phyloP scores from a whole-genome alignment of 2,113 vertebrate species.

The Xenopus borealis region DNA sequence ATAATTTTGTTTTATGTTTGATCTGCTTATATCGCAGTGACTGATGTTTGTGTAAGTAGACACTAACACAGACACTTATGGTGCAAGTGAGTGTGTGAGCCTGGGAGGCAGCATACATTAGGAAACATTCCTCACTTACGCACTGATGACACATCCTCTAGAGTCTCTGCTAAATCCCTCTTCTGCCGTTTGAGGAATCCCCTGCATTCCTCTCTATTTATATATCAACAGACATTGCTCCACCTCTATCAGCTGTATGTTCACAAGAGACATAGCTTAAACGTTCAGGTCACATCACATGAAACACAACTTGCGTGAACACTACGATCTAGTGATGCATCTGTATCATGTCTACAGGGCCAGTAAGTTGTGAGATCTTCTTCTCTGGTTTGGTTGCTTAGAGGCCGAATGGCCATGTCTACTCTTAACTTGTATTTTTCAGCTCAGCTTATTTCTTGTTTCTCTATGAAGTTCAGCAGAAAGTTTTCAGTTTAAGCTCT shows the following conservation, averaged over 20 bases:
- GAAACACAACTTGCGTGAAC: no score
- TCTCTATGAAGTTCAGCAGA: neutral
- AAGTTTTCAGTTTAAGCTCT: neutral
- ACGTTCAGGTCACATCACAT: neutral
- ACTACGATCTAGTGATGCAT: constrained; percentile 3
- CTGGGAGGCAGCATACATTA: neutral
- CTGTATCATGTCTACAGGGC: neutral
- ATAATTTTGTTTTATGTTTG: no score
- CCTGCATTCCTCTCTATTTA: constrained; percentile 31
- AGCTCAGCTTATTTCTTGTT: neutral
- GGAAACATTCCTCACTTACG: neutral
- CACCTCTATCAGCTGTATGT: neutral
- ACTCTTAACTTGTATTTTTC: neutral
- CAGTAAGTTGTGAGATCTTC: constrained; percentile 1
- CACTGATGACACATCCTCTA: neutral
- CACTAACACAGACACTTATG: neutral
- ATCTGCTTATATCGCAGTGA: no score
- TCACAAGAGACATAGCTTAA: neutral
- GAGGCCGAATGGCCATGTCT: neutral
- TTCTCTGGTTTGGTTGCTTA: neutral
- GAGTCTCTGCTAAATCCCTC: constrained; percentile 7
- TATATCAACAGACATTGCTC: constrained; percentile 2
- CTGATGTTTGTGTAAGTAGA: no score
- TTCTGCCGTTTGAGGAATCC: constrained; percentile 1
- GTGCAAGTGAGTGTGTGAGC: neutral